A percentile compares a stretch with the other conserved stretches of the same genome.
These are phyloP conservation scores for Apogon talboti DNA, from an alignment of 2,797 vertebrate species.

Conservation along the genomic window DNA sequence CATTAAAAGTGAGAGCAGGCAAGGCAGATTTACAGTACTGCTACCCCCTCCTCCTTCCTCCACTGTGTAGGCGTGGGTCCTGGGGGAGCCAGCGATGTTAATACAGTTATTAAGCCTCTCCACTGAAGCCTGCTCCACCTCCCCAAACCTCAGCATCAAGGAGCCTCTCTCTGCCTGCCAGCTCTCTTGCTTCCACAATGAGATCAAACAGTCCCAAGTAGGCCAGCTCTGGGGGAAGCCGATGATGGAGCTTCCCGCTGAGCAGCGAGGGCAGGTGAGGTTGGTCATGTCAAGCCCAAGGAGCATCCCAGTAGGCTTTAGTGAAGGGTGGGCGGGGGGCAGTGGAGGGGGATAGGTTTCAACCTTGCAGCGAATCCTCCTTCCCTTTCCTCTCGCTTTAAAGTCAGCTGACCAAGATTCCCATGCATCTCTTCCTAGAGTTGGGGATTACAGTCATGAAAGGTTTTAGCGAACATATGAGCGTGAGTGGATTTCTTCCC, in stretches of 20 bases:
- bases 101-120: conserved; percentile 84
- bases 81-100: conserved; percentile 75
- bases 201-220: conserved; percentile 82
- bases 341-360: conserved; percentile 25
- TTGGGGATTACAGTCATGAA: conserved; percentile 61
- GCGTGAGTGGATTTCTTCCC: conserved; percentile 34
- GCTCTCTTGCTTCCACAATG: conserved; percentile 73
- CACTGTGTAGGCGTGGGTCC: conserved; percentile 70
- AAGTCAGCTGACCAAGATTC: conserved; percentile 78
- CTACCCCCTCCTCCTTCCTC: background rate
- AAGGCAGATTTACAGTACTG: conserved; percentile 38
- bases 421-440: conserved; percentile 66
- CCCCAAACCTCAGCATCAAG: conserved; percentile 76
- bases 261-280: conserved; percentile 70
- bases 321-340: conserved; percentile 2
- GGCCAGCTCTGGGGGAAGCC: conserved; percentile 74
- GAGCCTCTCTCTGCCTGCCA: conserved; percentile 71
- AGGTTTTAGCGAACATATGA: conserved; percentile 51
- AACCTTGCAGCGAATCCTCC: conserved; percentile 38
- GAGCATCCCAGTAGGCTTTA: conserved; percentile 78
- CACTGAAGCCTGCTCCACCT: conserved; percentile 78
- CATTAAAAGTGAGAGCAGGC: conserved; percentile 46
- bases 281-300: conserved; percentile 68
- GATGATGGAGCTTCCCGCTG: conserved; percentile 69
- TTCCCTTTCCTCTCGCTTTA: conserved; percentile 44